Base-by-base conservation (phyloP, 2,113 vertebrate genomes). In the Urocolius indicus region DNA sequence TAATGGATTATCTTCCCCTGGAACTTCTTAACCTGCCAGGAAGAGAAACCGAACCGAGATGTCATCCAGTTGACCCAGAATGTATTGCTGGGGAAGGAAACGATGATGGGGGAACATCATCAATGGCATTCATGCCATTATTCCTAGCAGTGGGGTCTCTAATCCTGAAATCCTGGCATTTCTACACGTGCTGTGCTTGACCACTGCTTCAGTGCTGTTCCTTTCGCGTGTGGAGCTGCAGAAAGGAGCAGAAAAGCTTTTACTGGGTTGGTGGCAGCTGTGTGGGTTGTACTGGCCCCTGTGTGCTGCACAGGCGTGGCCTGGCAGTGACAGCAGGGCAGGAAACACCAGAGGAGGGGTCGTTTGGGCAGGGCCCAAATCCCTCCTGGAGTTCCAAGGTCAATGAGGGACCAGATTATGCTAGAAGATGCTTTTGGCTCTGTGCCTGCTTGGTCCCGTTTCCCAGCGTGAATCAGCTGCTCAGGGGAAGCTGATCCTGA, bases 241-340 rank as follows among this genome's bases (percentile, higher is more conserved):
- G 65, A 51, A 69, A 32, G 36, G 59, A 74, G 61, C 48, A 86
- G 58, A 27, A 75, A 55, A 73, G 5, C 24, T 79, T 55, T 62
- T 36, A 16, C 43, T 23, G 36, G 3, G 8, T 49, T 41, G 52
- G 38, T 67, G 74, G 61, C 69, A 92, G 41, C 41, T 8, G 5
- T 13, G 26, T 59, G 19, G 6, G 30, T 76, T 63, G 22, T 30
- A 12, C 0, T 66, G 71, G 66, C 66, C 84, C 43, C 51, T 77
- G 2, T 51, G 34, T 65, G 65, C 51, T 59, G 34, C 45, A 10
- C 49, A 34, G 61, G 32, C 13, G 3, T 38, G 69, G 41, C 29
- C 55, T 57, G 73, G 78, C 69, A 69, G 34, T 0, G 0, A 16
- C 16, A 74, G 17, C 74, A 23, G 30, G 3, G 0, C 14, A 21